Evolutionary conservation across 1,140 invertebrate genomes (phyloP), one percentile per base, ranked within the genome.

Genomic region (Apis florea): DNA sequence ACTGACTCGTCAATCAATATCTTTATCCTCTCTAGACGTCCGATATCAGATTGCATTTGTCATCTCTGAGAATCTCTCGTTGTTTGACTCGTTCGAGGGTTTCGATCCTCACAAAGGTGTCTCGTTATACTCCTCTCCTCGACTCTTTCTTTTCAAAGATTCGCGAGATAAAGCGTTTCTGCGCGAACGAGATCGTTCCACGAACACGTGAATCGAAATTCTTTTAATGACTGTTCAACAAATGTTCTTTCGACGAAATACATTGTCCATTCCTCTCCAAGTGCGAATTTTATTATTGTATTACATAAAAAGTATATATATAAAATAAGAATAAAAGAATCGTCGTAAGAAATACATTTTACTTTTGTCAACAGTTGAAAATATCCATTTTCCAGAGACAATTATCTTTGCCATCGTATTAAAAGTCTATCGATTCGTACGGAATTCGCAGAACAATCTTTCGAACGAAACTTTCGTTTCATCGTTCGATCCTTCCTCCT

Each of bases 1-100:
- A 61, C 56, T 59, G 81, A 86, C 83, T 82, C 79, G 84, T 86
- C 84, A 78, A 82, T 86, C 83, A 78, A 81, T 81, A 74, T 59
- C 19, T 15, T 53, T 49, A 26, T 68, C 53, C 51, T 47, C 24
- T 17, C 49, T 56, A 47, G 85, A 78, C 79, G 67, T 58, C 66
- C 75, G 58, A 58, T 72, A 78, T 67, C 53, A 70, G 74, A 85
- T 86, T 78, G 71, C 70, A 47, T 17, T 26, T 74, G 64, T 80
- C 79, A 54, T 74, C 78, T 83, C 66, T 53, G 53, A 78, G 49
- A 56, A 84, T 72, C 75, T 82, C 61, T 78, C 61, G 85, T 87
- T 85, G 84, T 87, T 83, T 69, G 80, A 54, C 79, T 74, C 56
- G 54, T 15, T 21, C 21, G 31, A 10, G 17, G 0, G 31, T 40